Conservation (phyloP, 2,888 invertebrate species). For the Neelides folsomi region DNA sequence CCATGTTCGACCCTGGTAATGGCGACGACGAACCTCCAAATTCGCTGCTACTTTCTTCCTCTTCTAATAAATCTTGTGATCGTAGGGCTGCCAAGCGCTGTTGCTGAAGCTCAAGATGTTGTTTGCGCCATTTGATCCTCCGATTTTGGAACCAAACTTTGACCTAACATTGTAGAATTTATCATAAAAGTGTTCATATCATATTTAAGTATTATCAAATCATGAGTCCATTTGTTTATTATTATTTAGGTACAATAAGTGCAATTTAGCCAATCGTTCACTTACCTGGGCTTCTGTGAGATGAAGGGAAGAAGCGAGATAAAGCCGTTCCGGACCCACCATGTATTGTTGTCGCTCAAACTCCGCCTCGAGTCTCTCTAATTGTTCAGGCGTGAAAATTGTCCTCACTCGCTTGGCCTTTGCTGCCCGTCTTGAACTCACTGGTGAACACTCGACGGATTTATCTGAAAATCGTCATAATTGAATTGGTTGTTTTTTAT, state of each 20-base stretch:
- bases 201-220: no score
- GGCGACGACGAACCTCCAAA: constrained; percentile 10
- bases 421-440: constrained; percentile 37
- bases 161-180: constrained; percentile 46
- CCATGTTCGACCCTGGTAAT: constrained; percentile 4
- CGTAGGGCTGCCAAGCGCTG: constrained; percentile 59
- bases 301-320: constrained; percentile 73
- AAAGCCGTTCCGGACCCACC: constrained; percentile 89
- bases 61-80: constrained; percentile 36
- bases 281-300: constrained; percentile 78
- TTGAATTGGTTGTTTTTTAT: no score
- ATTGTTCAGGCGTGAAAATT: constrained; percentile 90
- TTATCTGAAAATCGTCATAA: constrained; percentile 10
- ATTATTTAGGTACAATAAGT: no score
- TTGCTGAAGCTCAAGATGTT: constrained; percentile 81
- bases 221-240: no score
- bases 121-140: constrained; percentile 90
- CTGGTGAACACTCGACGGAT: constrained; percentile 6
- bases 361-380: constrained; percentile 84
- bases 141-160: constrained; percentile 89
- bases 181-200: no score
- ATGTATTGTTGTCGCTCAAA: constrained; percentile 94
- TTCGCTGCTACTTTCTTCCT: constrained; percentile 16
- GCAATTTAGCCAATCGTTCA: no score
- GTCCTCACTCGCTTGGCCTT: constrained; percentile 83